Conservation (phyloP, 2,113 vertebrate genomes). For the Grantiella picta region DNA sequence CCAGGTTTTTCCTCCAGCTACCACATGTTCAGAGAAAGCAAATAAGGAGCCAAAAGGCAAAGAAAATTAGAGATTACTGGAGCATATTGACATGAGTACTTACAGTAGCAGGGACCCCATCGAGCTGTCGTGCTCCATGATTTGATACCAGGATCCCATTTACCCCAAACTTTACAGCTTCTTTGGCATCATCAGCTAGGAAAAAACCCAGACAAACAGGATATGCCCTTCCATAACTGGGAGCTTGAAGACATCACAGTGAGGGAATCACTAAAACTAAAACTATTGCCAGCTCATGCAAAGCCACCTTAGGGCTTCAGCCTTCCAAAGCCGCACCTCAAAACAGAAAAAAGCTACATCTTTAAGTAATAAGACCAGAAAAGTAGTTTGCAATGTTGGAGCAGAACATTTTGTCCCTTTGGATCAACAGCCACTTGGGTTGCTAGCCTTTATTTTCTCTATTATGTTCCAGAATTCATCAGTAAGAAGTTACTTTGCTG, state of each 20-base stretch:
- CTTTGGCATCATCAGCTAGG: conserved; percentile 83
- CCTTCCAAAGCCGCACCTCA: background rate
- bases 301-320: background rate
- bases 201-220: background rate
- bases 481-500: background rate
- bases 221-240: background rate
- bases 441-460: background rate
- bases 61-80: background rate
- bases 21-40: background rate
- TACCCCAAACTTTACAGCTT: conserved; percentile 84
- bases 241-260: background rate
- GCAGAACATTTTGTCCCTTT: background rate
- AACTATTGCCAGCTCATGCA: background rate
- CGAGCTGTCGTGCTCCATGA: conserved; percentile 86
- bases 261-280: background rate
- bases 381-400: background rate
- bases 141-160: conserved; percentile 94
- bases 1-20: background rate
- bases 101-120: conserved; percentile 87
- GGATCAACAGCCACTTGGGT: background rate
- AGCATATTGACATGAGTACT: conserved; percentile 32
- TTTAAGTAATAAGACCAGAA: background rate
- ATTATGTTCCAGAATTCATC: background rate
- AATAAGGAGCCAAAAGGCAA: background rate
- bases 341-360: background rate